phyloP scores from a whole-genome alignment of 2,113 vertebrate genomes.

The Nematolebias whitei region DNA sequence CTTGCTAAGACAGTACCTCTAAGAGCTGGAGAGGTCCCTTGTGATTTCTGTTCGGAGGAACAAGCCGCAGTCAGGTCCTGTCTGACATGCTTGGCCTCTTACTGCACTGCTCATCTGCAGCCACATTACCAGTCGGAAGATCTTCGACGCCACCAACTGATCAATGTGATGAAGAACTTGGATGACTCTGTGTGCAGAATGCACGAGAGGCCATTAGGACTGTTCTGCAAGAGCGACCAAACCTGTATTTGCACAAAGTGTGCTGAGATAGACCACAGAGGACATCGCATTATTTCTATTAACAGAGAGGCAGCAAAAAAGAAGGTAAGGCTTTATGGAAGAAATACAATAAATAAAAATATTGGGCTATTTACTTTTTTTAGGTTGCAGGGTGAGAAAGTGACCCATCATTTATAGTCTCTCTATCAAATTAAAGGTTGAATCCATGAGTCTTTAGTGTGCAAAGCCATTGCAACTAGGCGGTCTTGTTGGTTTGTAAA shows the following conservation, averaged over 20 bases:
- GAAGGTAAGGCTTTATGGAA: conserved; percentile 35
- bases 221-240: conserved; percentile 69
- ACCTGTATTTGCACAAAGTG: conserved; percentile 74
- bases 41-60: conserved; percentile 72
- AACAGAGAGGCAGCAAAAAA: conserved; percentile 37
- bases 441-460: too few species aligned
- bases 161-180: conserved; percentile 82
- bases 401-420: neutral
- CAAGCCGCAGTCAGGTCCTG: conserved; percentile 74
- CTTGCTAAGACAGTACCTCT: neutral
- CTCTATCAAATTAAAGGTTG: neutral
- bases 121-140: conserved; percentile 61
- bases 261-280: conserved; percentile 66
- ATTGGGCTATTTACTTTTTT: neutral
- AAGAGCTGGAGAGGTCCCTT: conserved; percentile 70
- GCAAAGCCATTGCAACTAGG: too few species aligned
- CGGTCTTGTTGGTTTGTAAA: too few species aligned
- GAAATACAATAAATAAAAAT: neutral
- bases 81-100: conserved; percentile 77
- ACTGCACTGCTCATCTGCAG: conserved; percentile 76
- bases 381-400: neutral
- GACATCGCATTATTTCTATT: conserved; percentile 71
- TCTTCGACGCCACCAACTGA: conserved; percentile 86
- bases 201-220: conserved; percentile 69
- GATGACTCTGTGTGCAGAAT: conserved; percentile 59